Percentiles rank a stretch among this genome's conserved stretches.
phyloP scores from a whole-genome alignment of 92 coral and sea anemone species.

The Micromussa lordhowensis region DNA sequence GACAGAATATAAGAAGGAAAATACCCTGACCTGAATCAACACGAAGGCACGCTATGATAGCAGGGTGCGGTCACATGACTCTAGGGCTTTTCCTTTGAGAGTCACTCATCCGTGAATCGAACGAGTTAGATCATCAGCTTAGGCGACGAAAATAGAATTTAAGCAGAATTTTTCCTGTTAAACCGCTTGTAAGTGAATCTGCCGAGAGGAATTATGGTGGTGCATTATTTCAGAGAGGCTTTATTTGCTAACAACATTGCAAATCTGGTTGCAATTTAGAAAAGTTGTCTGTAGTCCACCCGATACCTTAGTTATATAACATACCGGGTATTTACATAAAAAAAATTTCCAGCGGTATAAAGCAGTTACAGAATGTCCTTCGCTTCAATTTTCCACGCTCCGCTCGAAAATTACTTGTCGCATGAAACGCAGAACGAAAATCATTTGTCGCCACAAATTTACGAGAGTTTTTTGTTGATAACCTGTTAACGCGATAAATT shows the following conservation, averaged over 20 bases:
- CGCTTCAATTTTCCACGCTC: background rate
- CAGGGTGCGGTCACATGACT: conserved; percentile 43
- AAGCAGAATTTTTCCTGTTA: background rate
- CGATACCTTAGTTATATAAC: background rate
- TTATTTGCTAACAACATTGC: background rate
- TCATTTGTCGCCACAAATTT: background rate
- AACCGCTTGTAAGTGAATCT: background rate
- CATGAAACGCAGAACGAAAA: background rate
- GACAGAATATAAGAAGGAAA: background rate
- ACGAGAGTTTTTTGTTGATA: conserved; percentile 20
- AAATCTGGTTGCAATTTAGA: conserved; percentile 4
- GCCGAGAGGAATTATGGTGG: background rate
- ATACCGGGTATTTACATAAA: background rate
- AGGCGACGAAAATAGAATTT: background rate
- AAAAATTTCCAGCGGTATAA: background rate
- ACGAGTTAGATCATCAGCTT: conserved; percentile 5
- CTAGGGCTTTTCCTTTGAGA: background rate
- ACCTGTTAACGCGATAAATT: conserved; percentile 39
- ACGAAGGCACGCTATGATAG: background rate
- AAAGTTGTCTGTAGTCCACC: background rate
- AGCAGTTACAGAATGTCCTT: conserved; percentile 13
- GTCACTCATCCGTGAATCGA: conserved; percentile 13
- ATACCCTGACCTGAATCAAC: background rate
- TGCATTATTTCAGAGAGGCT: background rate
- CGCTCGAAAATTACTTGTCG: background rate